phyloP scores from a whole-genome alignment of 2,888 invertebrate genomes.

The Geotrupes spiniger region DNA sequence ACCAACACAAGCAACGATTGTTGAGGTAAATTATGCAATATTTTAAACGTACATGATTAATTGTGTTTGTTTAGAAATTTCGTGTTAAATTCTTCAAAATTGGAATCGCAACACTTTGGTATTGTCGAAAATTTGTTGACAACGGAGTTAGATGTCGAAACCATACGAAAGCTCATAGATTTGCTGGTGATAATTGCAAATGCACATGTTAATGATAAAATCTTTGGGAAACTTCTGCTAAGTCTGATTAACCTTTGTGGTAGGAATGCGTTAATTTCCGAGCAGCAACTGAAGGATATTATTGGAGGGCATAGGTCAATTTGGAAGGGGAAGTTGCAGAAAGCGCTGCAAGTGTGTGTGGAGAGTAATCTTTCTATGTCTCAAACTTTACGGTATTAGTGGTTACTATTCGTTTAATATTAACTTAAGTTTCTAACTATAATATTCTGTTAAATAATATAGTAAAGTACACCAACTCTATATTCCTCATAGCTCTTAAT shows the following conservation, averaged over 20 bases:
- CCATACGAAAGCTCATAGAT: neutral
- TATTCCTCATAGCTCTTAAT: no score
- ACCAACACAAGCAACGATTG: neutral
- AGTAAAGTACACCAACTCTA: no score
- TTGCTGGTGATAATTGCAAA: neutral
- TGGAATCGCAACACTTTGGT: constrained; percentile 27
- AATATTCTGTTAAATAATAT: no score
- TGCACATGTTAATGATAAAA: neutral
- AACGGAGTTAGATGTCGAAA: constrained; percentile 7
- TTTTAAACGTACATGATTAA: no score
- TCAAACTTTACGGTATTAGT: constrained; percentile 1
- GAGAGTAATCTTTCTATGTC: neutral
- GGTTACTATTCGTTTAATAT: neutral
- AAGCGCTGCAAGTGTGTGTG: neutral
- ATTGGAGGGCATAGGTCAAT: constrained; percentile 31
- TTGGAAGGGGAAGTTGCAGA: constrained; percentile 34
- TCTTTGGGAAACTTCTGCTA: constrained; percentile 21
- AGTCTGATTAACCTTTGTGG: constrained; percentile 27
- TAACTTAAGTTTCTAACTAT: no score
- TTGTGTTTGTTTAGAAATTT: constrained; percentile 31
- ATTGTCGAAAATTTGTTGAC: constrained; percentile 26
- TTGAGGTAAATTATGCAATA: neutral
- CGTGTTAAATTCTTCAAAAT: constrained; percentile 19
- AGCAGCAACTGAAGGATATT: constrained; percentile 32
- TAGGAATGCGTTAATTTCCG: constrained; percentile 23